Evolutionary conservation across 2,797 vertebrate species (phyloP).

Genomic region (Phalloptychus januarius): DNA sequence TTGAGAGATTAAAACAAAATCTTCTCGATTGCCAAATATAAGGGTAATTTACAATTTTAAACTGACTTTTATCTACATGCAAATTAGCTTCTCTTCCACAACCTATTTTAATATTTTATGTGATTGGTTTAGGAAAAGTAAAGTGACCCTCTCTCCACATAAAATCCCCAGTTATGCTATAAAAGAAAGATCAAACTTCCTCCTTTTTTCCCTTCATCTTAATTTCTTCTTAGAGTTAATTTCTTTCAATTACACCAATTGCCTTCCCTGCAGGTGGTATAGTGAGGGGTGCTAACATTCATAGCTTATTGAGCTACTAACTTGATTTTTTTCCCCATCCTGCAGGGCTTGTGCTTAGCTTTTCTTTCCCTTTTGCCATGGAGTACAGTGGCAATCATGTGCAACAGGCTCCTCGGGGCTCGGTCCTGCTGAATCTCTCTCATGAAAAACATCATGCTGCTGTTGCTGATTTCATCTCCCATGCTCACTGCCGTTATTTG

Average conservation of each 20-base stretch:
- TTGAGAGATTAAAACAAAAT: constrained; percentile 77
- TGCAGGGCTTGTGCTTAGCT: constrained; percentile 12
- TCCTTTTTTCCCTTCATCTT: constrained; percentile 28
- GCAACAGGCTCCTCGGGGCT: constrained; percentile 46
- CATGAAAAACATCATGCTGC: constrained; percentile 45
- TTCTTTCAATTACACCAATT: constrained; percentile 66
- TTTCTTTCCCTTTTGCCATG: constrained; percentile 19
- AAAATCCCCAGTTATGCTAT: constrained; percentile 64
- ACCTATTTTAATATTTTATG: constrained; percentile 70
- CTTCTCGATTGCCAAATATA: constrained; percentile 70
- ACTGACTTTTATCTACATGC: constrained; percentile 80
- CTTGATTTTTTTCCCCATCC: constrained; percentile 27
- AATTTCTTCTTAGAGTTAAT: constrained; percentile 52
- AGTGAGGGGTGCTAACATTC: constrained; percentile 41
- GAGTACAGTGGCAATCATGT: constrained; percentile 38
- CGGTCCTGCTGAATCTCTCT: constrained; percentile 47
- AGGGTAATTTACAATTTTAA: constrained; percentile 80
- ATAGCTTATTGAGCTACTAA: constrained; percentile 55
- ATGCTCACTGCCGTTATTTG: constrained; percentile 34
- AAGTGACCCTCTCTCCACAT: constrained; percentile 31
- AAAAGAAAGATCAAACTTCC: constrained; percentile 62
- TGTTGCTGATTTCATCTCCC: constrained; percentile 60
- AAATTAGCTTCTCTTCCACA: constrained; percentile 66
- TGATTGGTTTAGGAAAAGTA: constrained; percentile 52
- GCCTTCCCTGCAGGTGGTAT: constrained; percentile 44